Percentiles rank a stretch among this genome's conserved stretches.
Evolutionary conservation across 2,888 invertebrate species (phyloP).

Genomic region (Gymnosoma rotundatum): DNA sequence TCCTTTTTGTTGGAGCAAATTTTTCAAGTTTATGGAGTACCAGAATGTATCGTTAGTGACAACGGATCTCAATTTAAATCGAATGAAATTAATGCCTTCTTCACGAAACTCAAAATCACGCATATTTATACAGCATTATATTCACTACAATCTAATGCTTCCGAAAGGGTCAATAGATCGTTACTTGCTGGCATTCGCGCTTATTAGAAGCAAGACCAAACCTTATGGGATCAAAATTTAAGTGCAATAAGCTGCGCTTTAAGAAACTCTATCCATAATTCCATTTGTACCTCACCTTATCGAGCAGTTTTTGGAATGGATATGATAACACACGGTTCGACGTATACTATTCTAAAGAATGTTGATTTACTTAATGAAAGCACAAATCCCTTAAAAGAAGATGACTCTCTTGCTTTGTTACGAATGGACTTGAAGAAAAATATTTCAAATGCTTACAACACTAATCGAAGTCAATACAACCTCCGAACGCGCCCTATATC

Average conservation of each 20-base stretch:
- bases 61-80: slow-evolving; percentile 12
- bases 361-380: neutral
- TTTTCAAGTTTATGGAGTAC: slow-evolving; percentile 20
- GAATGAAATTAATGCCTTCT: neutral
- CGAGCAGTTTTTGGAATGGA: slow-evolving; percentile 2
- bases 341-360: neutral
- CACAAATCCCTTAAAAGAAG: too few species aligned
- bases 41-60: slow-evolving; percentile 7
- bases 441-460: too few species aligned
- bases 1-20: slow-evolving; percentile 5
- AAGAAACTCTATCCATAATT: neutral
- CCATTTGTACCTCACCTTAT: neutral
- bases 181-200: neutral
- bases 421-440: too few species aligned
- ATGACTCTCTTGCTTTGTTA: too few species aligned
- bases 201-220: neutral
- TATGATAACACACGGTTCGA: neutral
- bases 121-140: neutral
- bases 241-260: too few species aligned
- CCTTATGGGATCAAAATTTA: neutral
- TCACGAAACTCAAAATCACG: neutral
- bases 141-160: neutral
- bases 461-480: neutral
- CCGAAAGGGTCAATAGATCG: neutral
- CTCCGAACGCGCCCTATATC: neutral